phyloP scores from a whole-genome alignment of 2,888 invertebrate species.

The Leptinotarsa tumamoca region DNA sequence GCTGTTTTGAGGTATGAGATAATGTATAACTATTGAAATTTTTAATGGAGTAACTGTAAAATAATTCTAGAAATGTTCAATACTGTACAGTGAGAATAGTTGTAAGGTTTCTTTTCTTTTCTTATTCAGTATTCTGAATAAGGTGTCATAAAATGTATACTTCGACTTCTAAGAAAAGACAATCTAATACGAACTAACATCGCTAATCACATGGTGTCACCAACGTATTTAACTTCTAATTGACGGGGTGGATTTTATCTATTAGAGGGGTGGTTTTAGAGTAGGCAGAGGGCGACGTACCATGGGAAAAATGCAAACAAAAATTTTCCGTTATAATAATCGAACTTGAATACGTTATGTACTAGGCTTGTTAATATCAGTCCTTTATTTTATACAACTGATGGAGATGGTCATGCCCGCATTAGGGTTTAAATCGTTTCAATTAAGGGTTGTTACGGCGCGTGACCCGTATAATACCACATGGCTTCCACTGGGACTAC shows the following conservation, averaged over 20 bases:
- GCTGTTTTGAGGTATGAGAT: too few relatives aligned
- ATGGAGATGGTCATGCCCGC: constrained; percentile 44
- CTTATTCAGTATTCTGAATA: too few relatives aligned
- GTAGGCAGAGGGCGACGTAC: neutral
- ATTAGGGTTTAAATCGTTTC: constrained; percentile 44
- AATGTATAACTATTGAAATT: too few relatives aligned
- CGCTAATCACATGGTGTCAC: neutral
- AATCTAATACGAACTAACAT: neutral
- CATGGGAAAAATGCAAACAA: neutral
- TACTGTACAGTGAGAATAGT: too few relatives aligned
- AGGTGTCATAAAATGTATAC: neutral
- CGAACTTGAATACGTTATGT: neutral
- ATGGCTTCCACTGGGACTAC: constrained; percentile 40
- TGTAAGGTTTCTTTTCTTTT: too few relatives aligned
- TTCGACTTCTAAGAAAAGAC: neutral
- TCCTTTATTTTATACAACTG: constrained; percentile 6
- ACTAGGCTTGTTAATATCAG: neutral
- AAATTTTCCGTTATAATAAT: neutral
- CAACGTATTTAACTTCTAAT: neutral
- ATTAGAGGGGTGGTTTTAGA: neutral
- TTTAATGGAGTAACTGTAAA: too few relatives aligned
- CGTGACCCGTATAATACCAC: constrained; percentile 53
- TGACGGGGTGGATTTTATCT: neutral
- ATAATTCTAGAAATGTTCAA: too few relatives aligned
- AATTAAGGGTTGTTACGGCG: constrained; percentile 47